Base-by-base conservation (phyloP, 2,888 invertebrate genomes). In the Drosophila niveifrons region DNA sequence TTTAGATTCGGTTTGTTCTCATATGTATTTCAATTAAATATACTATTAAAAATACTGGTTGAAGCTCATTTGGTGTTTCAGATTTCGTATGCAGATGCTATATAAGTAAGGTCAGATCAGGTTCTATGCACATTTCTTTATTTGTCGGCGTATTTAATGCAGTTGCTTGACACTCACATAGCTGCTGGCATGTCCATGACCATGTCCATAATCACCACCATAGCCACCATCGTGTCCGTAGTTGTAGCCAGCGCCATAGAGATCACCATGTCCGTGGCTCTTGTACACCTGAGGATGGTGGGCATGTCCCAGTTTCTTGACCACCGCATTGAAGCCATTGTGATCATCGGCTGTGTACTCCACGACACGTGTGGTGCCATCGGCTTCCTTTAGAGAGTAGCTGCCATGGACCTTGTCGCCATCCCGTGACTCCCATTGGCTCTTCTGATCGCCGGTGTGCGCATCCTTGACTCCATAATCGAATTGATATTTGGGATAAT, bases 351-450 rank as follows among this genome's bases (percentile, higher is more conserved):
- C 93, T 3, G 91, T 90, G 76, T 93, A 93, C 80, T 93, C 93
- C 41, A 93, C 93, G 58, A 94, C 84, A 69, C 94, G 90, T n/a
- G 93, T 93, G 1, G 93, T 93, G 47, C 93, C 93, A 76, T 93
- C 93, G 29, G 93, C 89, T 82, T 93, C 93, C 69, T 93, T 93
- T 3, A 94, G 84, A 1, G 92, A 92, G 77, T 94, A 94, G 51
- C 90, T 79, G 89, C 92, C 92, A 73, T 94, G 94, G 4, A 94
- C 94, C 65, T 90, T 88, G 80, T 93, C 94, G 23, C 94, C 94
- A 79, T 94, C 93, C 39, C 94, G 92, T 43, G 93, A 91, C 83
- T 94, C 94, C 90, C 93, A 92, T 74, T 93, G 93, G 66, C 92
- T 92, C 79, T 93, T 93, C 18, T 92, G 91, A 64, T 93, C 93